A percentile compares a stretch with the other conserved stretches of the same genome.
These are phyloP conservation scores for Psix sp. DNA, from an alignment of 1,140 invertebrate species.

Conservation along the genomic window DNA sequence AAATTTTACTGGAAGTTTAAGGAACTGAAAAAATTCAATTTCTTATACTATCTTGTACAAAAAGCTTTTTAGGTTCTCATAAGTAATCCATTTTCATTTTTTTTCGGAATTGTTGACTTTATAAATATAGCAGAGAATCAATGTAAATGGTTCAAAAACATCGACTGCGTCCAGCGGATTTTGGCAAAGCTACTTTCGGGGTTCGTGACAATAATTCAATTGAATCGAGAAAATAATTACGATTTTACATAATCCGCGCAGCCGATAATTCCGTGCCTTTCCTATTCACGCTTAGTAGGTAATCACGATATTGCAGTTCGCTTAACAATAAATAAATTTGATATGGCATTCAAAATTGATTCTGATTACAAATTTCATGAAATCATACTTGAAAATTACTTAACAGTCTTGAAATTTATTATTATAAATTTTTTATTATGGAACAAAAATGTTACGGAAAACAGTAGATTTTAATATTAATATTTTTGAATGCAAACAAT, in stretches of 20 bases:
- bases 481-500: too few relatives aligned
- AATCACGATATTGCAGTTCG: slow-evolving; percentile 16
- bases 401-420: too few relatives aligned
- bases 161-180: background rate
- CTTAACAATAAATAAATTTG: slow-evolving; percentile 19
- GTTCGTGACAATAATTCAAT: slow-evolving; percentile 7
- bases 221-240: slow-evolving; percentile 19
- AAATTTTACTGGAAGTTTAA: too few relatives aligned
- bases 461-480: too few relatives aligned
- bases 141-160: background rate
- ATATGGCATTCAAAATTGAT: slow-evolving; percentile 18
- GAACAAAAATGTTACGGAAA: too few relatives aligned
- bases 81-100: background rate
- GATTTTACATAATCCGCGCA: slow-evolving; percentile 25
- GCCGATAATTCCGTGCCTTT: background rate
- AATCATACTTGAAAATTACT: too few relatives aligned
- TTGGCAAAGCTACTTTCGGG: background rate
- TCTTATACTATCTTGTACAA: too few relatives aligned
- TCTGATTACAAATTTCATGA: too few relatives aligned
- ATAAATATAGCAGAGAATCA: too few relatives aligned
- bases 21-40: too few relatives aligned
- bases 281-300: slow-evolving; percentile 9
- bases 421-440: too few relatives aligned
- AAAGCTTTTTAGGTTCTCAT: slow-evolving; percentile 1
- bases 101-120: too few relatives aligned